A percentile compares a stretch with the other conserved stretches of the same genome.
phyloP scores from a whole-genome alignment of 2,113 vertebrate species.

The Hyperoodon ampullatus region DNA sequence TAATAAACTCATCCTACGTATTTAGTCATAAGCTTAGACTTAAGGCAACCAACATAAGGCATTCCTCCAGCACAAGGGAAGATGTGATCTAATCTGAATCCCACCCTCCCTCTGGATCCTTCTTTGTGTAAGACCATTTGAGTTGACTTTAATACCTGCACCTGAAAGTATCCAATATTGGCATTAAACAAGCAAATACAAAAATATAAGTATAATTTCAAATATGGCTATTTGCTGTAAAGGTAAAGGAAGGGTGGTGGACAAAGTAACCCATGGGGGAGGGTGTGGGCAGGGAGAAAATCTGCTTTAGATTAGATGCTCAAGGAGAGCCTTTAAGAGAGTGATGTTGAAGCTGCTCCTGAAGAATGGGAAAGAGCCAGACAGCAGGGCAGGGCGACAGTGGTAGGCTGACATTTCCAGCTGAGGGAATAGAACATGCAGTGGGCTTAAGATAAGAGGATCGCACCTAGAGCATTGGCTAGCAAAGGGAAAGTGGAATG shows the following conservation, averaged over 20 bases:
- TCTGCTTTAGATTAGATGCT: background rate
- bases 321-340: background rate
- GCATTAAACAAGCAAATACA: background rate
- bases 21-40: background rate
- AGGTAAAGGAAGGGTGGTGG: background rate
- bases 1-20: background rate
- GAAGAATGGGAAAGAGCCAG: background rate
- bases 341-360: background rate
- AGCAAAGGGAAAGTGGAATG: background rate
- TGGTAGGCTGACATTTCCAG: background rate
- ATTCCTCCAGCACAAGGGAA: background rate
- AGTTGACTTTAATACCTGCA: background rate
- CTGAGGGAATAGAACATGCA: background rate
- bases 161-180: background rate
- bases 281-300: background rate
- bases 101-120: background rate
- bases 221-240: background rate
- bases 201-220: background rate
- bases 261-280: background rate
- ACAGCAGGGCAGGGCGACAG: background rate
- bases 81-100: background rate
- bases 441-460: background rate
- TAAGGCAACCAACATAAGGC: background rate
- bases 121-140: background rate
- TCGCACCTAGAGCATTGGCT: background rate